These are phyloP conservation scores for Rhinoderma darwinii DNA, from an alignment of 2,113 vertebrate genomes.

Conservation along the genomic window DNA sequence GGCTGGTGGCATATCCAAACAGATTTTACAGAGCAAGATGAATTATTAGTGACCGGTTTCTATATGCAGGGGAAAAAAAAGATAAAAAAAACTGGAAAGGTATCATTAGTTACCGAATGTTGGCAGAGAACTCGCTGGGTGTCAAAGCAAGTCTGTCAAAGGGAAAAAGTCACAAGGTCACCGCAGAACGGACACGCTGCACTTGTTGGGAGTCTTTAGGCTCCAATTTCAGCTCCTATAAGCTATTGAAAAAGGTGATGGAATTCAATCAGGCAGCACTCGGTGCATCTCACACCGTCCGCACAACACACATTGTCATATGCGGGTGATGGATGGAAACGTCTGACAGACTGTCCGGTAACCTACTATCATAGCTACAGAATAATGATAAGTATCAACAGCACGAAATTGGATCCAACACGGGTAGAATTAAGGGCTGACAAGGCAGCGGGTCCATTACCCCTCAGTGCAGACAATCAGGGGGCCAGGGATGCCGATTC, in stretches of 20 bases:
- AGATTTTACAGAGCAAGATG: neutral
- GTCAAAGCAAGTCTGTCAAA: constrained; percentile 13
- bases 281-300: constrained; percentile 33
- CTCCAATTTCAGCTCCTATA: constrained; percentile 40
- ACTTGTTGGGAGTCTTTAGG: constrained; percentile 42
- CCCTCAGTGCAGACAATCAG: constrained; percentile 26
- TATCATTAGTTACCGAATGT: constrained; percentile 38
- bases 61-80: neutral
- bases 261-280: constrained; percentile 53
- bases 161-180: constrained; percentile 13
- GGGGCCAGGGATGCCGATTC: neutral
- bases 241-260: constrained; percentile 57
- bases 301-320: constrained; percentile 49
- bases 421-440: constrained; percentile 14
- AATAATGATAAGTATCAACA: constrained; percentile 55
- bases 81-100: neutral
- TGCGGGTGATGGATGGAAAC: constrained; percentile 50
- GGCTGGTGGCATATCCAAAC: neutral
- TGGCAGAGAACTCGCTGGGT: constrained; percentile 8
- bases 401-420: constrained; percentile 52
- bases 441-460: constrained; percentile 40
- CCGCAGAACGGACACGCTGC: constrained; percentile 30
- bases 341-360: constrained; percentile 46
- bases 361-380: constrained; percentile 50
- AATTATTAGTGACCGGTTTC: constrained; percentile 4